Evolutionary conservation across 1,140 invertebrate species (phyloP).

Genomic region (Odontomachus brunneus): DNA sequence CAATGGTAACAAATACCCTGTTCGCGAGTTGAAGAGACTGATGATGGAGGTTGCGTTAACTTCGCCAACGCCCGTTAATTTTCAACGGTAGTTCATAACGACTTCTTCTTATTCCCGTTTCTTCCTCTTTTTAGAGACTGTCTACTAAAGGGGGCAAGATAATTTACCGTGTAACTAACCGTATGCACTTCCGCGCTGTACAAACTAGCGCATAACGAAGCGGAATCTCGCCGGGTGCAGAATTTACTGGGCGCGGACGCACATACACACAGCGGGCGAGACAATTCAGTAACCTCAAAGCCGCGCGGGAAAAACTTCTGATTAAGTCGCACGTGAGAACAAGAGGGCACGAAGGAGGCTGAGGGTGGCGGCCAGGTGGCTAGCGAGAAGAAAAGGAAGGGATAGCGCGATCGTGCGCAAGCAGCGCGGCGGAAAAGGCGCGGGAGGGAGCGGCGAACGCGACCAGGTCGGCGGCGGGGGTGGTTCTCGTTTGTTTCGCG

Average conservation of each 20-base stretch:
- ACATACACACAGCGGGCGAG: slow-evolving; percentile 29
- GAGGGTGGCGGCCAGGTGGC: background rate
- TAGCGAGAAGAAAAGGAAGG: slow-evolving; percentile 30
- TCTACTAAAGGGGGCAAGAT: slow-evolving; percentile 19
- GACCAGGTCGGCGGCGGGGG: slow-evolving; percentile 1
- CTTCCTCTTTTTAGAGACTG: background rate
- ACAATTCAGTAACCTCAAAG: slow-evolving; percentile 50
- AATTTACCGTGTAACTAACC: slow-evolving; percentile 43
- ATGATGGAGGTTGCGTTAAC: background rate
- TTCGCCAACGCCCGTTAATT: background rate
- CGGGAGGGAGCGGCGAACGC: background rate
- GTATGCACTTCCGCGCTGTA: slow-evolving; percentile 46
- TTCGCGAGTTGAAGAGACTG: background rate
- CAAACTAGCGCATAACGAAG: slow-evolving; percentile 37
- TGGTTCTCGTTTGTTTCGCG: slow-evolving; percentile 70
- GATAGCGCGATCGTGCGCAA: slow-evolving; percentile 35
- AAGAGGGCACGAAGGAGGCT: slow-evolving; percentile 2
- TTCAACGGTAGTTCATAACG: background rate
- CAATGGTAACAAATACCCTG: background rate
- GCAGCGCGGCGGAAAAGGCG: background rate
- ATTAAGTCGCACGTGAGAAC: slow-evolving; percentile 47
- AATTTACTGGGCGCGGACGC: slow-evolving; percentile 27
- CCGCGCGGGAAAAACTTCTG: slow-evolving; percentile 42
- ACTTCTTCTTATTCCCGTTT: background rate
- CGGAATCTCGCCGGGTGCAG: slow-evolving; percentile 41